phyloP scores from a whole-genome alignment of 2,888 invertebrate genomes.

The Diaprepes abbreviatus region DNA sequence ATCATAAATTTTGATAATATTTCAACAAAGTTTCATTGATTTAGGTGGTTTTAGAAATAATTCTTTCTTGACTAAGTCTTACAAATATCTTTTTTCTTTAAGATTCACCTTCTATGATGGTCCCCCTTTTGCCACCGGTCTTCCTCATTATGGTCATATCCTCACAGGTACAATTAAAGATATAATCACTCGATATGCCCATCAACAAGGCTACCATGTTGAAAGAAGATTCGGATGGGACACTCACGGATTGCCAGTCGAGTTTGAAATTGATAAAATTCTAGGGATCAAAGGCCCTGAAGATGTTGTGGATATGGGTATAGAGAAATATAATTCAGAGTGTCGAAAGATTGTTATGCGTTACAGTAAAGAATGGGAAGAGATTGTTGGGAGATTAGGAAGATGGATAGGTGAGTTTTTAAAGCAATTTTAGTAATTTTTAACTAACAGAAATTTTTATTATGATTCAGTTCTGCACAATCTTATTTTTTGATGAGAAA shows the following conservation, averaged over 20 bases:
- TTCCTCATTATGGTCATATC: constrained; percentile 99
- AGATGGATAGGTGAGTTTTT: constrained; percentile 90
- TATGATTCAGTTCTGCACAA: too few relatives aligned
- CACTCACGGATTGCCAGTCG: constrained; percentile 97
- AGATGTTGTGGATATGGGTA: constrained; percentile 97
- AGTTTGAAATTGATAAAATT: constrained; percentile 92
- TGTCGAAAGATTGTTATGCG: constrained; percentile 97
- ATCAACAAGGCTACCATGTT: constrained; percentile 92
- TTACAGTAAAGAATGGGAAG: constrained; percentile 94
- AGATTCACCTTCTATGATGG: constrained; percentile 98
- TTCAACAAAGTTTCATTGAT: too few relatives aligned
- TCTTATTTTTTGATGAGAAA: too few relatives aligned
- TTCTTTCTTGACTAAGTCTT: too few relatives aligned
- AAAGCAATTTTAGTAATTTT: too few relatives aligned
- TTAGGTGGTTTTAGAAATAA: not conserved
- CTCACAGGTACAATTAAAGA: constrained; percentile 99
- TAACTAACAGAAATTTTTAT: too few relatives aligned
- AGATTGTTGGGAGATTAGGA: constrained; percentile 88
- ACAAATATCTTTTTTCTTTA: constrained; percentile 35
- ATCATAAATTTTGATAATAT: constrained; percentile 6
- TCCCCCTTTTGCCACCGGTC: constrained; percentile 98
- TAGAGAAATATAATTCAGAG: constrained; percentile 93
- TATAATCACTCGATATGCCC: constrained; percentile 96
- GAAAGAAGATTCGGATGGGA: constrained; percentile 99
- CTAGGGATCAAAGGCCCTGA: constrained; percentile 94